Base-by-base conservation (phyloP, 2,888 invertebrate genomes). In the Drosophila rubida region DNA sequence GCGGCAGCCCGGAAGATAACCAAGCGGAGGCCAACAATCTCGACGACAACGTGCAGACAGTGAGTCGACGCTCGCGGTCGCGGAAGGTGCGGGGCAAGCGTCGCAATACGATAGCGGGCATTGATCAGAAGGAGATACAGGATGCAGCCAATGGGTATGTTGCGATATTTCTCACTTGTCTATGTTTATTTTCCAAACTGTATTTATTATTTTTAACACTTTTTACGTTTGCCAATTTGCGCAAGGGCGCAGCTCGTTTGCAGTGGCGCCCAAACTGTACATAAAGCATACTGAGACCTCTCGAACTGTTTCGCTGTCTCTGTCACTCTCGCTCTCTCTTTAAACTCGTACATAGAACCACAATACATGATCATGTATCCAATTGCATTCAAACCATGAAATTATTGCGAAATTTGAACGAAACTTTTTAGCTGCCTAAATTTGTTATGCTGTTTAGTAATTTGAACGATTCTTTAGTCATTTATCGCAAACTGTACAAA, bases 71-170 rank as follows among this genome's bases (percentile, higher is more conserved):
- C 82, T 95, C 95, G 57, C 94, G 95, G 89, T 94, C 95, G 51
- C 93, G 96, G 84, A 95, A 95, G 92, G 95, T 96, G 74, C 94
- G 96, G 81, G 96, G 95, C 92, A 95, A 96, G 93, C 94, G 97
- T 93, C 94, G 97, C 91, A 97, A 97, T 93, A 97, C 97, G 89
- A 95, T 97, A 91, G 96, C 97, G 87, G 97, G 97, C 92, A 97
- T 96, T 88, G 97, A 97, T 93, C 96, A 96, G 91, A 96, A 96
- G 93, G 97, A 97, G 93, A 96, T 97, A 92, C 94, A 95, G 92
- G 95, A 96, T 92, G 96, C 96, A 90, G 94, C 96, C 89, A 95
- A 95, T 93, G 96, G 95, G 96, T 96, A 94, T 94, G 95, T 94
- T 30, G 0, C 16, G 44, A 8, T 6, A 11, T 49, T 1, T 27